Evolutionary conservation across 2,888 invertebrate species (phyloP).

Genomic region (Geotrupes spiniger): DNA sequence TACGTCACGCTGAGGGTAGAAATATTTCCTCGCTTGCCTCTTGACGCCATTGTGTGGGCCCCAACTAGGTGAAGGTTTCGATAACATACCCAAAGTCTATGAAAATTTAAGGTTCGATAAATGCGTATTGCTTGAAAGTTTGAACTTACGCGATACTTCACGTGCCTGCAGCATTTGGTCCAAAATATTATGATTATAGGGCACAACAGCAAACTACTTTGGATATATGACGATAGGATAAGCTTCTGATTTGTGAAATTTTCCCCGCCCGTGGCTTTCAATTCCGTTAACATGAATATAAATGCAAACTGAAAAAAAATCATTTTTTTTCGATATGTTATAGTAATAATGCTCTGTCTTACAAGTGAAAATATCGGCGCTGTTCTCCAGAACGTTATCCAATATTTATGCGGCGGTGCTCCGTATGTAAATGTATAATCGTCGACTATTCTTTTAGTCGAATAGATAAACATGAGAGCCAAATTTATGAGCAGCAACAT

Average conservation of each 20-base stretch:
- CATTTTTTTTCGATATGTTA: not conserved
- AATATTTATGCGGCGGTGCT: conserved; percentile 14
- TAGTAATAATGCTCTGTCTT: not conserved
- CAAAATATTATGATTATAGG: conserved; percentile 21
- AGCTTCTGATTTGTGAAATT: not conserved
- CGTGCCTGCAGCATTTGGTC: conserved; percentile 23
- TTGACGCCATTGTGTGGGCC: conserved; percentile 15
- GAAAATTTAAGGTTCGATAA: not conserved
- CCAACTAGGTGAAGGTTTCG: conserved; percentile 20
- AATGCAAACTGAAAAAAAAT: conserved; percentile 20
- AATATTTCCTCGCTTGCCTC: conserved; percentile 18
- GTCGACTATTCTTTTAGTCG: conserved; percentile 19
- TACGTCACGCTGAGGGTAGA: conserved; percentile 22
- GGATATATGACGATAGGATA: conserved; percentile 13
- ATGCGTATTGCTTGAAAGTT: not conserved
- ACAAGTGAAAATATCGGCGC: conserved; percentile 23
- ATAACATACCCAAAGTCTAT: conserved; percentile 16
- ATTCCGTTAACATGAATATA: conserved; percentile 12
- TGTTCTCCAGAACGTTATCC: conserved; percentile 22
- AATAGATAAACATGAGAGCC: conserved; percentile 23
- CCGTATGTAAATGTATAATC: conserved; percentile 25
- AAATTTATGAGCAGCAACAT: conserved; percentile 14
- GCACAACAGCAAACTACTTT: conserved; percentile 12
- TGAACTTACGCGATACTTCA: conserved; percentile 22
- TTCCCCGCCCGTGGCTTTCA: not conserved